Base-by-base conservation (phyloP, 2,113 vertebrate genomes). In the Gymnorhina tibicen region DNA sequence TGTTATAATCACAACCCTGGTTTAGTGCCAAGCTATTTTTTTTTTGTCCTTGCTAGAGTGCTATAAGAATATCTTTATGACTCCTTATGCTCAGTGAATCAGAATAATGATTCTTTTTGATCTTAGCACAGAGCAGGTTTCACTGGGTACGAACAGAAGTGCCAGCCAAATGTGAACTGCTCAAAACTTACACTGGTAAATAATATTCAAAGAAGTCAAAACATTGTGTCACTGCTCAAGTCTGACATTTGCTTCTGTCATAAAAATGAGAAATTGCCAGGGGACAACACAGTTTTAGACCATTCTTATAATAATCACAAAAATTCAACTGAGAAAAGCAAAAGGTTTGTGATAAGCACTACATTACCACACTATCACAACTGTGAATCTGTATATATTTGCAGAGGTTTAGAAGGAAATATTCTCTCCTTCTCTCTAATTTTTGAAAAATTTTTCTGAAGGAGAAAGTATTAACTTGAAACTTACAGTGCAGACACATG, bases 121-220 rank as follows among this genome's bases (percentile, higher is more conserved):
- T 93, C 79, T 91, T 87, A 94, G 74, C 12, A 58, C 68, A 80
- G 78, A 91, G 73, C 52, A 46, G 16, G 55, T 95, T 84, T 96
- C 91, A 75, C 95, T 82, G 62, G 33, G 10, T 67, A 37, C 0
- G 1, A 85, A 87, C 87, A 56, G 35, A 96, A 95, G 64, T 68
- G 50, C 64, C 75, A 96, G 64, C 62, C 53, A 94, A 93, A 93
- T 44, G 30, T 68, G 74, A 95, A 75, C 73, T 13, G 11, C 42
- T 85, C 70, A 96, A 97, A 97, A 92, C 49, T 93, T 76, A 79
- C 44, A 55, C 33, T 50, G 42, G 26, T 91, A 96, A 95, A 95
- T 91, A 93, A 66, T 33, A 82, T 21, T 87, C 49, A 80, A 78
- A 87, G 63, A 70, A 85, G 53, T 86, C 83, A 74, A 76, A 93